Base-by-base conservation (phyloP, 2,888 invertebrate species). In the Pollenia griseotomentosa region DNA sequence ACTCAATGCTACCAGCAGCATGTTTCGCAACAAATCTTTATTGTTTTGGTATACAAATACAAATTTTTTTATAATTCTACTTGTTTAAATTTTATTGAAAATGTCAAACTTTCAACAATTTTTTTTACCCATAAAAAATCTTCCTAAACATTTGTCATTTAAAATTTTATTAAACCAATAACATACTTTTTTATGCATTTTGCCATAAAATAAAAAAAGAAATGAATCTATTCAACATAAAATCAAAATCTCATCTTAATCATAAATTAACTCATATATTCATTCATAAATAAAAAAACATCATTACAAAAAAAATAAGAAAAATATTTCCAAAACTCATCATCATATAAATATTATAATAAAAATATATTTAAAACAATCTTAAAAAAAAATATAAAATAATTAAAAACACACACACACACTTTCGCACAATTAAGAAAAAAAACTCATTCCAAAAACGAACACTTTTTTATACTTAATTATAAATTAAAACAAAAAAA, bases 211-310 rank as follows among this genome's bases (percentile, higher is more conserved):
- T 23, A 42, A 71, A 71, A 61, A 81, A 12, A 8, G 6, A 68
- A 61, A 61, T 14, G 12, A 71, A 42, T 16, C 14, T 55, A 55
- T 68, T 74, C 73, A 84, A 84, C 81, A 74, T 82, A 48, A 84
- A 87, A 87, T 87, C 87, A 87, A 87, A 87, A 87, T 87, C 87
- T 81, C 84, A 87, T 87, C 80, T 73, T 74, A 48, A 87, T 57
- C 77, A 80, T 83, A 42, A 53, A 73, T 66, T 74, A 84, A 48
- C 51, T 78, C 82, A 71, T 75, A 71, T 19, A 70, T 66, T 42
- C 74, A 75, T 46, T 40, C 61, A 77, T 83, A 55, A 68, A 75
- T 70, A 70, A 44, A 44, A 16, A 77, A 33, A 19, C 14, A 42
- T 53, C 68, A 77, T 77, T 33, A n/a, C 8, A 46, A 57, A 48